Conservation (phyloP, 1,140 invertebrate species). For the Drosophila biarmipes region DNA sequence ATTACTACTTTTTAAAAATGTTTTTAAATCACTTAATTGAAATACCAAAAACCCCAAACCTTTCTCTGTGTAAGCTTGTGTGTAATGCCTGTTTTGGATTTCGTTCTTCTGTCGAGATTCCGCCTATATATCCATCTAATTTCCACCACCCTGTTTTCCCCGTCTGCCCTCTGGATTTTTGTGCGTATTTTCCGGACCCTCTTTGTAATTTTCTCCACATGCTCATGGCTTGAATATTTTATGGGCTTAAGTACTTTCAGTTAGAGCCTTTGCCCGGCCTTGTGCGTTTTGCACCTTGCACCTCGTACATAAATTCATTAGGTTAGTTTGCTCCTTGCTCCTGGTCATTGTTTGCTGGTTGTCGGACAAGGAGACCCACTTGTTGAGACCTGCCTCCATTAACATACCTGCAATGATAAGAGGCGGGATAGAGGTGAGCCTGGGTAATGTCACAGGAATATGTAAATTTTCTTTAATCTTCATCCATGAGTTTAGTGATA, state of each 20-base stretch:
- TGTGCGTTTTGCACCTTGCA: constrained; percentile 67
- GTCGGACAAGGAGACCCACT: constrained; percentile 26
- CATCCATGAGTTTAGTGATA: not conserved
- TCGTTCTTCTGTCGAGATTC: constrained; percentile 10
- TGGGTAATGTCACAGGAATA: not conserved
- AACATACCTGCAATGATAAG: constrained; percentile 51
- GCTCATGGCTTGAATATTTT: constrained; percentile 80
- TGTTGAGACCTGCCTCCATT: constrained; percentile 37
- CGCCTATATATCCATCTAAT: constrained; percentile 15
- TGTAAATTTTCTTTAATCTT: not conserved
- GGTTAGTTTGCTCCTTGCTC: constrained; percentile 51
- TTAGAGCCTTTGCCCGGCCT: constrained; percentile 62
- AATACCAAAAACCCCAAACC: not conserved
- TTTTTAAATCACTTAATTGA: no score
- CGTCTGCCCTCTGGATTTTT: constrained; percentile 51
- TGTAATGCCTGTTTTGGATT: constrained; percentile 19
- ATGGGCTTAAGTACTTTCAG: constrained; percentile 81
- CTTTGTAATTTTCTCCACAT: constrained; percentile 77
- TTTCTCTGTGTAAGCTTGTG: not conserved
- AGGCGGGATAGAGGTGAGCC: constrained; percentile 11
- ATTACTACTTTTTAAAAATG: no score
- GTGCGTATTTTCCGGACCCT: constrained; percentile 37
- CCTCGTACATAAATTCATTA: constrained; percentile 76
- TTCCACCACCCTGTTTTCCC: not conserved
- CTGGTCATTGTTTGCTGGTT: constrained; percentile 42